phyloP scores from a whole-genome alignment of 2,113 vertebrate genomes.

The Stegostoma tigrinum region DNA sequence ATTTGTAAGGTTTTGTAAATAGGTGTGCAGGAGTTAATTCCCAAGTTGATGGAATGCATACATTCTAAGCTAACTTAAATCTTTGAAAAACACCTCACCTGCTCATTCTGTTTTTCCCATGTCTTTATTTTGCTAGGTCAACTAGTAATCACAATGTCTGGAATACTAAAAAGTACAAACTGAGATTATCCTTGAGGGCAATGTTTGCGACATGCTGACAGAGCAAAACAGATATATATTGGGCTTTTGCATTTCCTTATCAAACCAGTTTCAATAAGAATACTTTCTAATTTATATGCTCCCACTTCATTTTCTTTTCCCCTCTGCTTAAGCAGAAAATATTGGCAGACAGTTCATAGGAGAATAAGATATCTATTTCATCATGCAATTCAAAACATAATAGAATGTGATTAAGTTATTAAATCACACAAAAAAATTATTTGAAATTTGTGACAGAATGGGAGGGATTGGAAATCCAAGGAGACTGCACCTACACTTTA shows the following conservation, averaged over 20 bases:
- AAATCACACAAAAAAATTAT: constrained; percentile 29
- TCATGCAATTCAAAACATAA: constrained; percentile 44
- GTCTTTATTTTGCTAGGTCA: not conserved
- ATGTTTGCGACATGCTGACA: not conserved
- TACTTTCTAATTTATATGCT: not conserved
- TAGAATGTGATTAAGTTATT: constrained; percentile 37
- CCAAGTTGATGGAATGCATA: too few species aligned
- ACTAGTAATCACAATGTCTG: constrained; percentile 27
- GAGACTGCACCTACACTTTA: constrained; percentile 44
- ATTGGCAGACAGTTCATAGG: constrained; percentile 49
- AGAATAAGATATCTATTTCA: constrained; percentile 47
- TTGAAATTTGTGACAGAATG: constrained; percentile 37
- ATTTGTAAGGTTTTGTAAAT: not conserved
- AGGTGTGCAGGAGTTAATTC: not conserved
- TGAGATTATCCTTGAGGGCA: not conserved
- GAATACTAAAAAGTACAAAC: not conserved
- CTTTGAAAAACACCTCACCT: not conserved
- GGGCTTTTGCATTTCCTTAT: constrained; percentile 11
- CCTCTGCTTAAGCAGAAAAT: constrained; percentile 1
- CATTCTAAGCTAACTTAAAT: not conserved
- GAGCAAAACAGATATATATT: not conserved
- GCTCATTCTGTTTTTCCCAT: not conserved
- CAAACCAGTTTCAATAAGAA: constrained; percentile 21
- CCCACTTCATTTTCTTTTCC: not conserved
- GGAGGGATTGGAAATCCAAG: constrained; percentile 29